Evolutionary conservation across 2,888 invertebrate species (phyloP).

Genomic region (Stenichneumon culpator): DNA sequence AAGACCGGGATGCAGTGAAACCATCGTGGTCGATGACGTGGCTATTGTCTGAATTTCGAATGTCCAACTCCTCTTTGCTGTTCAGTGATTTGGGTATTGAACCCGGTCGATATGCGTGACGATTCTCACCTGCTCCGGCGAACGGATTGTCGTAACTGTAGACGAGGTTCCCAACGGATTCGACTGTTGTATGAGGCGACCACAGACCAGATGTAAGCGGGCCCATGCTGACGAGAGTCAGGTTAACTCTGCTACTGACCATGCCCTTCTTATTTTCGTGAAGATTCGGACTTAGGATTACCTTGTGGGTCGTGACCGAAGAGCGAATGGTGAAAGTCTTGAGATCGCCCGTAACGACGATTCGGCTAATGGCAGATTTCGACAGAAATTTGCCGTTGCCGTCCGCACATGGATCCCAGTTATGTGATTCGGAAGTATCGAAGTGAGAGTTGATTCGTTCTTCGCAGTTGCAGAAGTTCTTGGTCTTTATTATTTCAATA

Average conservation of each 20-base stretch:
- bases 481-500: constrained; percentile 89
- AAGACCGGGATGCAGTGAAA: constrained; percentile 48
- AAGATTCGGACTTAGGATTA: constrained; percentile 87
- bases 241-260: constrained; percentile 88
- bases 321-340: constrained; percentile 89
- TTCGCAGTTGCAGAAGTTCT: constrained; percentile 88
- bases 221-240: constrained; percentile 84
- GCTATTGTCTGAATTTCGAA: constrained; percentile 26
- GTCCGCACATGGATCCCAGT: constrained; percentile 86
- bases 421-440: constrained; percentile 87
- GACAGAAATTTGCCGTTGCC: constrained; percentile 86
- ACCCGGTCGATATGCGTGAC: constrained; percentile 36
- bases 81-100: constrained; percentile 35
- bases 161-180: constrained; percentile 82
- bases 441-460: constrained; percentile 89
- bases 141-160: constrained; percentile 79
- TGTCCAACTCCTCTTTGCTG: constrained; percentile 7
- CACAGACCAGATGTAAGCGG: constrained; percentile 63
- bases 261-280: constrained; percentile 88
- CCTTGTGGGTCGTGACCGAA: constrained; percentile 88
- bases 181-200: constrained; percentile 71
- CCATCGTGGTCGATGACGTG: constrained; percentile 29
- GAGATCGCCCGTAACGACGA: constrained; percentile 87
- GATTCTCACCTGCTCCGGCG: constrained; percentile 54
- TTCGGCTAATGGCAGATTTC: constrained; percentile 87